Percentiles rank a stretch among this genome's conserved stretches.
phyloP scores from a whole-genome alignment of 2,797 vertebrate genomes.

The Heteromormyrus szaboi region DNA sequence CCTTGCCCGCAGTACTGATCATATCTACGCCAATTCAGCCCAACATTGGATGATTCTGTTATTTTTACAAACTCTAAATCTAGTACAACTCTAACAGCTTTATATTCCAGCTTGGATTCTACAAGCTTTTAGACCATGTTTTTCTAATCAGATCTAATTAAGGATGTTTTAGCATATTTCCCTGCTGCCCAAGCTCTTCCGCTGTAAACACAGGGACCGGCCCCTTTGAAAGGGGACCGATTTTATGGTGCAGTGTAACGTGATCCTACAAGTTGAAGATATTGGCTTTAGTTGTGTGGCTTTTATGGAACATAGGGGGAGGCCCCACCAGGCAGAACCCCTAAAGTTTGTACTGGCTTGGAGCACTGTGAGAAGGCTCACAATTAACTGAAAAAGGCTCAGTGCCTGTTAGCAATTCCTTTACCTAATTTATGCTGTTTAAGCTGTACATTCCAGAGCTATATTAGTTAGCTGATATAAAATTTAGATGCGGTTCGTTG shows the following conservation, averaged over 20 bases:
- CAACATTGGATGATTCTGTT: background rate
- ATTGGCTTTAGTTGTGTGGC: conserved; percentile 52
- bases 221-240: conserved; percentile 45
- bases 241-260: conserved; percentile 55
- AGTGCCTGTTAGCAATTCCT: background rate
- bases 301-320: conserved; percentile 51
- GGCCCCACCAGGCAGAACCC: conserved; percentile 30
- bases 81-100: conserved; percentile 12
- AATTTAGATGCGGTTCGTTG: background rate
- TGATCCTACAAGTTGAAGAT: conserved; percentile 51
- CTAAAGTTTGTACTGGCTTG: conserved; percentile 36
- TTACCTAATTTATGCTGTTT: background rate
- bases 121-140: conserved; percentile 34
- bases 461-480: background rate
- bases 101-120: conserved; percentile 26
- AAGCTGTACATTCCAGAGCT: background rate
- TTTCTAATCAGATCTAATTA: conserved; percentile 33
- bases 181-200: conserved; percentile 31
- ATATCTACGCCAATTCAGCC: background rate
- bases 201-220: conserved; percentile 48
- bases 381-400: conserved; percentile 33
- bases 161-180: conserved; percentile 42
- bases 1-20: background rate
- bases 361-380: conserved; percentile 45
- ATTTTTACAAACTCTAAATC: background rate